A percentile compares a stretch with the other conserved stretches of the same genome.
Evolutionary conservation across 1,140 invertebrate species (phyloP).

Genomic region (Meteorus sp.): DNA sequence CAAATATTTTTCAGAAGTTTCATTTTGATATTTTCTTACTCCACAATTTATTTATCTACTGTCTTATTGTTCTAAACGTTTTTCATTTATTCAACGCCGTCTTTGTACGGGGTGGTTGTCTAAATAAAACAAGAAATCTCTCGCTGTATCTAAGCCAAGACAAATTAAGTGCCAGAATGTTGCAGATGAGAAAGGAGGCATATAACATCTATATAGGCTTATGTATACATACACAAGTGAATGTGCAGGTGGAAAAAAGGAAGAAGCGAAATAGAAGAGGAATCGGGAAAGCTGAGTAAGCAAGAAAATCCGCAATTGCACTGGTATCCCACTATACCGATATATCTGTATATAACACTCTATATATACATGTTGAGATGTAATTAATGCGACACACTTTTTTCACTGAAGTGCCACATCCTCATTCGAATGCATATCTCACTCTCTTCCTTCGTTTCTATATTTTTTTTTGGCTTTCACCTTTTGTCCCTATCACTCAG

Average conservation of each 20-base stretch:
- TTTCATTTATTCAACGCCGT: neutral
- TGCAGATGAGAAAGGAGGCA: neutral
- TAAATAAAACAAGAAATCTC: neutral
- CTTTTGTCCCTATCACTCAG: conserved; percentile 3
- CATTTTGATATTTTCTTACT: no score
- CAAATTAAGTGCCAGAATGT: neutral
- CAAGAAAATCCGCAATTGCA: conserved; percentile 36
- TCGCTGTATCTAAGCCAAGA: neutral
- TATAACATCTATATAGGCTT: neutral
- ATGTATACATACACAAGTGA: no score
- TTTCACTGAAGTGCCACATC: conserved; percentile 30
- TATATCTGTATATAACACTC: conserved; percentile 12
- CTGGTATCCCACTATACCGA: conserved; percentile 6
- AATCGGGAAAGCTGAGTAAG: conserved; percentile 14
- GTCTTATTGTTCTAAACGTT: no score
- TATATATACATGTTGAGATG: conserved; percentile 28
- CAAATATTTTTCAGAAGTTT: no score
- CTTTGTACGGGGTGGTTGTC: neutral
- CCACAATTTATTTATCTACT: no score
- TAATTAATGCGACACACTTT: conserved; percentile 55
- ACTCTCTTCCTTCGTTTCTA: neutral
- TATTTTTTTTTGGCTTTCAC: conserved; percentile 13
- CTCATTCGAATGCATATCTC: conserved; percentile 13
- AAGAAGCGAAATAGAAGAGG: neutral
- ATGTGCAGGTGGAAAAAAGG: no score